Conservation (phyloP, 1,140 invertebrate genomes). For the Drosophila eugracilis region DNA sequence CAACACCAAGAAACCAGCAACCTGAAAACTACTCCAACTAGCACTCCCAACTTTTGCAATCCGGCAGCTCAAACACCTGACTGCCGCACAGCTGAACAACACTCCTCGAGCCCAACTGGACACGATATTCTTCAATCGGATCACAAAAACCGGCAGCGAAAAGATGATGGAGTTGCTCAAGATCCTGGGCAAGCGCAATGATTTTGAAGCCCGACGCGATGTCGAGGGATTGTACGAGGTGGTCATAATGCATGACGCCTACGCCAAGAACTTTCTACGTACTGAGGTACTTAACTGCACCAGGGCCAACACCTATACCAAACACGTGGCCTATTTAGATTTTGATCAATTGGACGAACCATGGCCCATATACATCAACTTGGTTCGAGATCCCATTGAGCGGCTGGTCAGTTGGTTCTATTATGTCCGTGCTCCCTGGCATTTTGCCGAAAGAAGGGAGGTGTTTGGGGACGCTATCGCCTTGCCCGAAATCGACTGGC, state of each 20-base stretch:
- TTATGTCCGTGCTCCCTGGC: conserved; percentile 92
- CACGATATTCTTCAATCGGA: conserved; percentile 95
- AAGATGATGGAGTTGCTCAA: conserved; percentile 94
- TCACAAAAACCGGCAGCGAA: conserved; percentile 93
- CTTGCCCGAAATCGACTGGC: conserved; percentile 92
- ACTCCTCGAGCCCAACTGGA: conserved; percentile 89
- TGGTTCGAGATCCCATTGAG: conserved; percentile 95
- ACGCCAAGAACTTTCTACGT: conserved; percentile 88
- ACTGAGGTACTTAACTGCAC: conserved; percentile 86
- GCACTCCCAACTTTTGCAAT: conserved; percentile 73
- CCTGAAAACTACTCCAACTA: conserved; percentile 49
- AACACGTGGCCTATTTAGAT: conserved; percentile 93
- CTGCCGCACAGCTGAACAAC: conserved; percentile 89
- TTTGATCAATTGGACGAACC: conserved; percentile 90
- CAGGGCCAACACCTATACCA: conserved; percentile 88
- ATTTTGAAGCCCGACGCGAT: conserved; percentile 93
- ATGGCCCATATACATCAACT: conserved; percentile 94
- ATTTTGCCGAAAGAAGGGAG: conserved; percentile 93
- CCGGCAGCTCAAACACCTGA: conserved; percentile 68
- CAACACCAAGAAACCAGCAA: conserved; percentile 32
- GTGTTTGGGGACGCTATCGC: conserved; percentile 92
- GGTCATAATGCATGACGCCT: conserved; percentile 86
- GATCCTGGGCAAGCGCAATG: conserved; percentile 89
- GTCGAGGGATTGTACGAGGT: conserved; percentile 91
- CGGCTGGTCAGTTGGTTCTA: conserved; percentile 96